These are phyloP conservation scores for Xyrichtys novacula DNA, from an alignment of 2,797 vertebrate genomes.

Conservation along the genomic window DNA sequence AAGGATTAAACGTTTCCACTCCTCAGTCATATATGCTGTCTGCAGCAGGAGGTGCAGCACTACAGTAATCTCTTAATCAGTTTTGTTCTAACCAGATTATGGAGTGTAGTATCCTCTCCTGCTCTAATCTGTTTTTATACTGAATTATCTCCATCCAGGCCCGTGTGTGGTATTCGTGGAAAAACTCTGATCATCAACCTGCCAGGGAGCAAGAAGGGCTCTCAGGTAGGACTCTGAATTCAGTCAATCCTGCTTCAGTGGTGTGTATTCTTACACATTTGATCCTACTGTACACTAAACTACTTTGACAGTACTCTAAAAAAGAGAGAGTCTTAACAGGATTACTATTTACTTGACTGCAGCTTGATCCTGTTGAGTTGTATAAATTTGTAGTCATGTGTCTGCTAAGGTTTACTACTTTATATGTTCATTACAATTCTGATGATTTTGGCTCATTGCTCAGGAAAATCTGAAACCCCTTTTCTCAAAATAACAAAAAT, in stretches of 20 bases:
- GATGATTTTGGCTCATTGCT: no score
- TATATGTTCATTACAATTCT: no score
- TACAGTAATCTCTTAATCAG: slow-evolving; percentile 11
- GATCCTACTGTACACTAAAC: no score
- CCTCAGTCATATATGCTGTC: slow-evolving; percentile 8
- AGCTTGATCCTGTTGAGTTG: no score
- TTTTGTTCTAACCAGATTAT: slow-evolving; percentile 11
- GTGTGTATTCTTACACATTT: not conserved
- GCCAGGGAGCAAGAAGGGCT: slow-evolving; percentile 98
- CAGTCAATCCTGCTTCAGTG: not conserved
- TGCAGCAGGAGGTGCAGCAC: not conserved
- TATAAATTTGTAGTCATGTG: no score
- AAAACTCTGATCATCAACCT: slow-evolving; percentile 99
- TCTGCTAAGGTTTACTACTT: no score
- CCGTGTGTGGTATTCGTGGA: slow-evolving; percentile 97
- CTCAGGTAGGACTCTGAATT: slow-evolving; percentile 88
- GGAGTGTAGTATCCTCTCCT: slow-evolving; percentile 1
- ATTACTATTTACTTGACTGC: no score
- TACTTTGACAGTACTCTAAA: no score
- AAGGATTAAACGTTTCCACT: not conserved
- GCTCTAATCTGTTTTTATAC: slow-evolving; percentile 14
- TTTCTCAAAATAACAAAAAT: no score
- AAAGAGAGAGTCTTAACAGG: no score
- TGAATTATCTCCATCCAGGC: slow-evolving; percentile 86
- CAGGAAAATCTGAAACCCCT: no score